These are phyloP conservation scores for Monochamus saltuarius DNA, from an alignment of 1,140 invertebrate genomes.

Conservation along the genomic window DNA sequence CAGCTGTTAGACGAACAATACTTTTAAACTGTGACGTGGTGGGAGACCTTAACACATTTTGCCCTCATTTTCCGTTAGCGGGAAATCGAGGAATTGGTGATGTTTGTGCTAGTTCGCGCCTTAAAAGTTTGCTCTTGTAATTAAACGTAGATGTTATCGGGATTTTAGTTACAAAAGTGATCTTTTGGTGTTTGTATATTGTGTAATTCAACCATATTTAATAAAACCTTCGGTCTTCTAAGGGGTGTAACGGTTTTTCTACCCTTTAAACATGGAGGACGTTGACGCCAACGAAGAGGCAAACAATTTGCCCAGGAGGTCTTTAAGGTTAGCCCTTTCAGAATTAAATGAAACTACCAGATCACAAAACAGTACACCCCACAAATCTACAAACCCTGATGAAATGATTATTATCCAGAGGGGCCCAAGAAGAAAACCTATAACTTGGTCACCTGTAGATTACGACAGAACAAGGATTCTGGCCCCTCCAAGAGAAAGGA, in stretches of 20 bases:
- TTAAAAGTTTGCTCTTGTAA: no score
- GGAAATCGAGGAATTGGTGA: no score
- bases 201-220: background rate
- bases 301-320: conserved; percentile 30
- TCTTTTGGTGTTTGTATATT: no score
- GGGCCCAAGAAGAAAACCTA: conserved; percentile 43
- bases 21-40: no score
- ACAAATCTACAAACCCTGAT: conserved; percentile 43
- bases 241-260: conserved; percentile 15
- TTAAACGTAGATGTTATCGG: no score
- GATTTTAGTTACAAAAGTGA: no score
- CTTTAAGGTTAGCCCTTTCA: conserved; percentile 35
- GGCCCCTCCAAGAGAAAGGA: conserved; percentile 30
- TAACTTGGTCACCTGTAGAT: conserved; percentile 49
- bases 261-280: conserved; percentile 28
- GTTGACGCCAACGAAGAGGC: conserved; percentile 18
- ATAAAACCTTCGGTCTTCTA: background rate
- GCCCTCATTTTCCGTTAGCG: no score
- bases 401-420: conserved; percentile 47
- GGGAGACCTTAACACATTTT: no score
- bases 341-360: conserved; percentile 37
- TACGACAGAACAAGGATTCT: conserved; percentile 33
- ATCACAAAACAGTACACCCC: conserved; percentile 25
- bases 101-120: no score
- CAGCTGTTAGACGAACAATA: no score